Percentiles rank a stretch among this genome's conserved stretches.
phyloP scores from a whole-genome alignment of 1,140 invertebrate genomes.

The Thrips palmi region DNA sequence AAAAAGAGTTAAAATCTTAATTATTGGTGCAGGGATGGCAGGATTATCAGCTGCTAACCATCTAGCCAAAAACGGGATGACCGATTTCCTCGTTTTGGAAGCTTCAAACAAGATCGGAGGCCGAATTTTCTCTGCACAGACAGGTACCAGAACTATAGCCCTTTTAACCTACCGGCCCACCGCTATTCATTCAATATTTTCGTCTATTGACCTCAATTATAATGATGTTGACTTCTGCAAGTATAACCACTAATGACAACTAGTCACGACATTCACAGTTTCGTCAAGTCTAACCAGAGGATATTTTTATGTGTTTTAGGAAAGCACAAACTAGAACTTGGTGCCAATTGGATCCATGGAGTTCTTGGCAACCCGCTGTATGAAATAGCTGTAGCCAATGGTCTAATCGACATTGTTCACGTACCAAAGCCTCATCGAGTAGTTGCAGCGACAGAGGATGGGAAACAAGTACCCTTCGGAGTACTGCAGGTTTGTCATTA shows the following conservation, averaged over 20 bases:
- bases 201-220: too few relatives aligned
- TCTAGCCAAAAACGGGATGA: constrained; percentile 58
- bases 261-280: not conserved
- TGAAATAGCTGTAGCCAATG: constrained; percentile 65
- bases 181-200: too few relatives aligned
- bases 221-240: too few relatives aligned
- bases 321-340: constrained; percentile 50
- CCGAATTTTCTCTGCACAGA: constrained; percentile 52
- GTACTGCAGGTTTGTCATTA: constrained; percentile 37
- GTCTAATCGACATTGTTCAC: constrained; percentile 62
- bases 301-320: constrained; percentile 23
- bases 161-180: too few relatives aligned
- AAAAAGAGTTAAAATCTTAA: constrained; percentile 48
- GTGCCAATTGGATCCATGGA: constrained; percentile 89
- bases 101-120: constrained; percentile 61
- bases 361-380: constrained; percentile 71
- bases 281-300: not conserved
- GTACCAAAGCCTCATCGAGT: constrained; percentile 70
- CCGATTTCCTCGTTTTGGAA: constrained; percentile 62
- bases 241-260: too few relatives aligned
- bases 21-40: constrained; percentile 73
- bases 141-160: too few relatives aligned
- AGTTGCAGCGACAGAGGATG: constrained; percentile 67
- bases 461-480: constrained; percentile 63
- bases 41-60: constrained; percentile 71